Conservation (phyloP, 2,113 vertebrate genomes). For the Syngnathus typhle region DNA sequence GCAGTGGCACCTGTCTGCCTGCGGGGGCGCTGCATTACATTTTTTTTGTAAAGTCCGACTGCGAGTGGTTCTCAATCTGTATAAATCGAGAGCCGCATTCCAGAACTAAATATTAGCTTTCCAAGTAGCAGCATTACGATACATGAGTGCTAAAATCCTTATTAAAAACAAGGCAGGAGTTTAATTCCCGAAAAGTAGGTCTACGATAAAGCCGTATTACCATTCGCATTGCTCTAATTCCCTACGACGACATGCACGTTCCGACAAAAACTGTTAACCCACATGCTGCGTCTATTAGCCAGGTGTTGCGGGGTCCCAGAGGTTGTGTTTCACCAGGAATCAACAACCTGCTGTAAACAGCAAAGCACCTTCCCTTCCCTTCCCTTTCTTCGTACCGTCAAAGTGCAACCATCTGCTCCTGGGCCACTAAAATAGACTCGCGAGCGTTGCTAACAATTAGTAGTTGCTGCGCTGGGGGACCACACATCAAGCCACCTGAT, state of each 20-base stretch:
- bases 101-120: too few relatives aligned
- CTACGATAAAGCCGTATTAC: too few relatives aligned
- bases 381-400: constrained; percentile 30
- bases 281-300: constrained; percentile 34
- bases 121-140: too few relatives aligned
- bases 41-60: constrained; percentile 1
- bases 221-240: too few relatives aligned
- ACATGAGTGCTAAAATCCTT: neutral
- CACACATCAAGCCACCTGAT: constrained; percentile 64
- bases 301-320: constrained; percentile 58
- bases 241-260: neutral
- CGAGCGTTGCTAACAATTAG: constrained; percentile 63
- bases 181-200: too few relatives aligned
- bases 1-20: constrained; percentile 20
- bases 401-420: constrained; percentile 56
- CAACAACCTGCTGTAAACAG: constrained; percentile 61
- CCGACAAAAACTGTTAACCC: neutral
- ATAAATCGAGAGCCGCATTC: neutral
- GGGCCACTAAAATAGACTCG: constrained; percentile 59
- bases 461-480: constrained; percentile 41
- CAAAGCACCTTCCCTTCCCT: constrained; percentile 48
- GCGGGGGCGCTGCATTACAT: constrained; percentile 26
- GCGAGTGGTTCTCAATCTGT: neutral
- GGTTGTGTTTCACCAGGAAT: constrained; percentile 56
- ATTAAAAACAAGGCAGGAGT: too few relatives aligned